Conservation (phyloP, 2,888 invertebrate genomes). For the Nephrotoma flavescens region DNA sequence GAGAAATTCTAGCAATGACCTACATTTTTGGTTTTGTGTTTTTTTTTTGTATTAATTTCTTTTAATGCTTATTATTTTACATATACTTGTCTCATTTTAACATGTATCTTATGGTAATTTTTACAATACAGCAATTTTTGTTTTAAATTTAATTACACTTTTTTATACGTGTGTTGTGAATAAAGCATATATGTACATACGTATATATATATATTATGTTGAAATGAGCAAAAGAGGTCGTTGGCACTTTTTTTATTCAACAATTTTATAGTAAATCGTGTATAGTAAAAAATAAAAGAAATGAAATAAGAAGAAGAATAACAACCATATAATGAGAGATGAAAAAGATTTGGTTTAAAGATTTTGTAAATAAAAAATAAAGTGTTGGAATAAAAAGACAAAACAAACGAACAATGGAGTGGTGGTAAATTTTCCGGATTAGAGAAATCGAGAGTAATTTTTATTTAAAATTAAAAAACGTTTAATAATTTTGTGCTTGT, state of each 20-base stretch:
- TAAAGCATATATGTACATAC: not conserved
- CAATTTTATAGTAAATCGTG: not conserved
- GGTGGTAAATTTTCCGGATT: not conserved
- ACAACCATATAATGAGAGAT: not conserved
- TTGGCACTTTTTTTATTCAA: not conserved
- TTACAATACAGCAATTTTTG: not conserved
- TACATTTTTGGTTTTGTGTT: not conserved
- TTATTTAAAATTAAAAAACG: not conserved
- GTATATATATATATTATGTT: not conserved
- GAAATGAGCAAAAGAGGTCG: not conserved
- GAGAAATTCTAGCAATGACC: constrained; percentile 4
- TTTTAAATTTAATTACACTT: not conserved
- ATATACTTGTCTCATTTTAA: not conserved
- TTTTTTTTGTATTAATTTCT: not conserved
- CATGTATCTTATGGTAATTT: not conserved
- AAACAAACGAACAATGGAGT: not conserved
- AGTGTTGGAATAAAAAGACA: not conserved
- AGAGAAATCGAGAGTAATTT: constrained; percentile 3
- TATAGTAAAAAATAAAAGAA: not conserved
- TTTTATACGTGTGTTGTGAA: not conserved
- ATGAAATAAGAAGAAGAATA: not conserved
- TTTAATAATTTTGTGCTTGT: not conserved
- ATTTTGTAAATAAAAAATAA: not conserved
- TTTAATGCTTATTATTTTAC: not conserved
- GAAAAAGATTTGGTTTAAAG: not conserved